A percentile compares a stretch with the other conserved stretches of the same genome.
Conservation (phyloP, 2,113 vertebrate genomes). For the Colaptes auratus region DNA sequence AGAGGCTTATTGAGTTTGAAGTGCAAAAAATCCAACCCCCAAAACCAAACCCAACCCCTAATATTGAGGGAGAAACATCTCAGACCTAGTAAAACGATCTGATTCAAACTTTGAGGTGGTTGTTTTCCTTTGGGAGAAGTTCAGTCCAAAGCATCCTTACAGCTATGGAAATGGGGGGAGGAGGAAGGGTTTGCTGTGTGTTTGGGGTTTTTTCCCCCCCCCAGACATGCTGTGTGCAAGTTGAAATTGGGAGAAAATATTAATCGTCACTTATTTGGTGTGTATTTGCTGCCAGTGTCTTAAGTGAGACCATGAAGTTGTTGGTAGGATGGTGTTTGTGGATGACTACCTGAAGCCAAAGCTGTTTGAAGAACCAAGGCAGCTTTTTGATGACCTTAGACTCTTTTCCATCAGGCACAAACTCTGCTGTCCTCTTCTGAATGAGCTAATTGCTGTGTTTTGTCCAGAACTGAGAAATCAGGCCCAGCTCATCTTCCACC, state of each 20-base stretch:
- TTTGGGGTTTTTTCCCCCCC: neutral
- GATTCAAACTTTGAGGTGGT: neutral
- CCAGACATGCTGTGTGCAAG: fast-evolving
- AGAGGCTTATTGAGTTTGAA: neutral
- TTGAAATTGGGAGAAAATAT: neutral
- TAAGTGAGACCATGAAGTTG: too few relatives aligned
- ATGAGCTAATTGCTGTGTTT: too few relatives aligned
- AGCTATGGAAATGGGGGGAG: neutral
- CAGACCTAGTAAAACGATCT: neutral
- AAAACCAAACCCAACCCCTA: neutral
- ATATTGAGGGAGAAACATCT: neutral
- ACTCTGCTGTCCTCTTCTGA: neutral
- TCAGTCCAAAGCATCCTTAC: neutral
- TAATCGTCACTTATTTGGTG: too few relatives aligned
- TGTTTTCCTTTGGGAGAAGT: neutral
- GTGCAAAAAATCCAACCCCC: neutral
- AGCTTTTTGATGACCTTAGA: neutral
- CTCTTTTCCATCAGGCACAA: neutral
- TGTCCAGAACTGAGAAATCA: neutral
- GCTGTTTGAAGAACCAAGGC: neutral
- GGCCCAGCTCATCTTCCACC: neutral
- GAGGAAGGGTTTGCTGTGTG: neutral
- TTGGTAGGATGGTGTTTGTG: too few relatives aligned
- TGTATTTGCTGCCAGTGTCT: too few relatives aligned
- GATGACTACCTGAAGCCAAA: neutral